Conservation (phyloP, 2,888 invertebrate genomes). For the Lasioglossum pauxillum region DNA sequence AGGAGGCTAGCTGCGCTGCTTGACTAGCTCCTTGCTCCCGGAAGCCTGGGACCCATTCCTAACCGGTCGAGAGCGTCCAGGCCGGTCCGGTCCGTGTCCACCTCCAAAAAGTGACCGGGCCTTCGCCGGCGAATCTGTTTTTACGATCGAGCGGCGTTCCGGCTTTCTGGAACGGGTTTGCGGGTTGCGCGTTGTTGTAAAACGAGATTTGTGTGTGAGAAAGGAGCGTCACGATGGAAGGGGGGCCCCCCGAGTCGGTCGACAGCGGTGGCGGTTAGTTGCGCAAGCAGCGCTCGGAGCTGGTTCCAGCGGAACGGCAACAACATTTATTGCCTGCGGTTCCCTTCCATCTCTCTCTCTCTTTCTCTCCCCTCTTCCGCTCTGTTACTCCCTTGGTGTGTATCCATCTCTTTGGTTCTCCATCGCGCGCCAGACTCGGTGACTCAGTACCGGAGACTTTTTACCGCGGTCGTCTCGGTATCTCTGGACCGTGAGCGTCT, state of each 20-base stretch:
- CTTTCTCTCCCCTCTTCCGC: neutral
- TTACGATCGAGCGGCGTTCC: conserved; percentile 57
- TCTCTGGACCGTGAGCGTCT: conserved; percentile 54
- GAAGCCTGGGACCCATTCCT: neutral
- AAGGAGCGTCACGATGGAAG: neutral
- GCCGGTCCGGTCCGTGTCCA: neutral
- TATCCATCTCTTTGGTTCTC: neutral
- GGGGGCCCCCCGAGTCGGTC: conserved; percentile 25
- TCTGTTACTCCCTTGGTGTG: neutral
- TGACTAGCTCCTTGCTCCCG: neutral
- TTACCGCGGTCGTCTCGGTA: conserved; percentile 49
- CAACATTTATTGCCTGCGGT: conserved; percentile 59
- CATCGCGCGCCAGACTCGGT: conserved; percentile 36
- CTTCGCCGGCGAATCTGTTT: conserved; percentile 48
- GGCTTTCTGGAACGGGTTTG: conserved; percentile 68
- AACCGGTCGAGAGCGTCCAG: neutral
- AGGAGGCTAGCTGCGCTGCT: neutral
- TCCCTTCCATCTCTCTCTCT: neutral
- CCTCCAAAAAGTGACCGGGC: conserved; percentile 13
- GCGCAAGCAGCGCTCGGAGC: conserved; percentile 68
- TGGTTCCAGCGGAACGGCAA: conserved; percentile 59
- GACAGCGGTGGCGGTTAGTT: conserved; percentile 57
- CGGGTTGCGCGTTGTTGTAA: conserved; percentile 38
- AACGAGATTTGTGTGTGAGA: conserved; percentile 56
- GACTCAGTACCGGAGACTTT: conserved; percentile 58